A percentile compares a stretch with the other conserved stretches of the same genome.
Evolutionary conservation across 1,140 invertebrate species (phyloP).

Genomic region (Stratiolaelaps scimitus): DNA sequence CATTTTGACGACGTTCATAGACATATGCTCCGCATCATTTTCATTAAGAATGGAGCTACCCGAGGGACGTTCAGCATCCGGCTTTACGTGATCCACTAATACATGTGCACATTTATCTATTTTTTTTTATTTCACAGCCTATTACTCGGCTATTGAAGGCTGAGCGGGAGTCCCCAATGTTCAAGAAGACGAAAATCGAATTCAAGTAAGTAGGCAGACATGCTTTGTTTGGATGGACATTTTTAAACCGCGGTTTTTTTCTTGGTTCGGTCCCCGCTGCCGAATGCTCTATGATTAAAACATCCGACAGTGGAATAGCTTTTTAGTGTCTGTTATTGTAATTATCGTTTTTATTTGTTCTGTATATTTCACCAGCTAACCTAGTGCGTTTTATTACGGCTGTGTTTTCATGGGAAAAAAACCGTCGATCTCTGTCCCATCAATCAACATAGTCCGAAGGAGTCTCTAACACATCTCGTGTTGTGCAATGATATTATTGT

Average conservation of each 20-base stretch:
- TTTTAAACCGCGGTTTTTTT: too few species aligned
- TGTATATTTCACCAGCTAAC: too few species aligned
- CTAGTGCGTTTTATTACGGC: too few species aligned
- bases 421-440: slow-evolving; percentile 61
- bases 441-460: slow-evolving; percentile 59
- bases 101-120: slow-evolving; percentile 22
- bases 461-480: slow-evolving; percentile 60
- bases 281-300: too few species aligned
- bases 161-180: slow-evolving; percentile 40
- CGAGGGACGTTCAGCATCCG: too few species aligned
- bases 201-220: slow-evolving; percentile 44
- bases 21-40: too few species aligned
- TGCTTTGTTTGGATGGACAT: neutral
- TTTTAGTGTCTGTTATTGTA: too few species aligned
- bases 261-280: too few species aligned
- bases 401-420: too few species aligned
- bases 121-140: slow-evolving; percentile 33
- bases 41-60: too few species aligned
- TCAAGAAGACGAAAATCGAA: slow-evolving; percentile 41
- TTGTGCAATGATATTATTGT: slow-evolving; percentile 69
- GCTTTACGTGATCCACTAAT: neutral
- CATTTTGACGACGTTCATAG: neutral
- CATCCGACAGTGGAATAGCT: too few species aligned
- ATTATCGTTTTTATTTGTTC: too few species aligned
- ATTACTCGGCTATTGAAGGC: slow-evolving; percentile 39